Evolutionary conservation across 2,113 vertebrate genomes (phyloP), one percentile per base, ranked within the genome.

Genomic region (Tragelaphus strepsiceros): DNA sequence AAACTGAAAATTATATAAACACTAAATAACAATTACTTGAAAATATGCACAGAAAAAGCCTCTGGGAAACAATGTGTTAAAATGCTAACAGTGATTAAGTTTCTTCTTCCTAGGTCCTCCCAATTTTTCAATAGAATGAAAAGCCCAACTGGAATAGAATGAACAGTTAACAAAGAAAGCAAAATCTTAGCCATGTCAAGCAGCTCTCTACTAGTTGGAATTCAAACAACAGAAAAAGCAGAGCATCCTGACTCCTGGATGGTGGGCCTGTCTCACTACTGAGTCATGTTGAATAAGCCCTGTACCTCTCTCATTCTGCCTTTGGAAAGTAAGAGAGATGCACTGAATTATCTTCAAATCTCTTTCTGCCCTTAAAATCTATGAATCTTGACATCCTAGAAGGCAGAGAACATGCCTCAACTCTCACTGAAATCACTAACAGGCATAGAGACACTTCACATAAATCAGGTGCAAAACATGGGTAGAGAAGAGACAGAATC

Each of bases 321-420:
- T 97, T 88, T 64, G 90, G 56, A 90, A 97, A 95, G 53, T 32
- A 83, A 80, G 82, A 91, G 11, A 95, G 67, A 96, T n/a, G 32
- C 56, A 78, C 49, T 74, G 39, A 77, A 54, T 90, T 74, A 64
- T 92, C 56, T 89, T n/a, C 89, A 71, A 87, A 7, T 6, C 35
- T 80, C 30, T 35, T 78, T 58, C 90, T 90, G 54, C 30, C 21
- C 43, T 22, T 32, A 0, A 84, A 83, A 61, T 56, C 81, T 88
- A 51, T 78, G 49, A 49, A 71, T 97, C 59, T 90, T 86, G 64
- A 85, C 88, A 89, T 74, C 46, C 77, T 71, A 91, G 77, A n/a
- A 95, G 26, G 61, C 81, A 92, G 35, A 85, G 15, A 9, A n/a
- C 56, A 59, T 24, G 9, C 32, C 14, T 95, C 59, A 30, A 64